phyloP scores from a whole-genome alignment of 2,113 vertebrate genomes.

The Sceloporus tristichus region DNA sequence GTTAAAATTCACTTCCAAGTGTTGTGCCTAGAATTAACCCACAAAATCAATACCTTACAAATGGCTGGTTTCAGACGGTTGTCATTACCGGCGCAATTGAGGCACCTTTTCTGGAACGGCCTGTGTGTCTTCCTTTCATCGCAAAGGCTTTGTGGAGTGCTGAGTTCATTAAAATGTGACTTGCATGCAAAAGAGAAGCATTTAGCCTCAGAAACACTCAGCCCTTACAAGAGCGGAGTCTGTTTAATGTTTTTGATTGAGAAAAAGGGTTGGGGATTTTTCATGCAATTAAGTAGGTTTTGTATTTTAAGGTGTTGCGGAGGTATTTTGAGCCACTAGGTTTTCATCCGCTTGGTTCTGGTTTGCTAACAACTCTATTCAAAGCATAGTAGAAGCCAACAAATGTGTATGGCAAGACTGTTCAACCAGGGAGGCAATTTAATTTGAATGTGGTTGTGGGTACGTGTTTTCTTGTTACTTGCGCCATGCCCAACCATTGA shows the following conservation, averaged over 20 bases:
- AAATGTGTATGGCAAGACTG: background rate
- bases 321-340: conserved; percentile 57
- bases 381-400: background rate
- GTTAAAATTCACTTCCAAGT: background rate
- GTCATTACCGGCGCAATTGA: background rate
- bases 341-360: conserved; percentile 41
- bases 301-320: background rate
- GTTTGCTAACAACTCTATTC: conserved; percentile 20
- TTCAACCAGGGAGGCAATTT: background rate
- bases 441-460: background rate
- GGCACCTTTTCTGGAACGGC: background rate
- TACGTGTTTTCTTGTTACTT: background rate
- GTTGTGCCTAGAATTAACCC: conserved; percentile 19
- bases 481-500: background rate
- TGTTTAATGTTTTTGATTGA: conserved; percentile 62
- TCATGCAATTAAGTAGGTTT: conserved; percentile 36
- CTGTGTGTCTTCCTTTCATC: conserved; percentile 24
- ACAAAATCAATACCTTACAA: conserved; percentile 4
- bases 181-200: conserved; percentile 8
- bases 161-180: conserved; percentile 59
- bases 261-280: conserved; percentile 56
- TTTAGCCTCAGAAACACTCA: conserved; percentile 37
- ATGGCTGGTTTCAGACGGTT: conserved; percentile 7
- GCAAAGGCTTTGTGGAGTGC: conserved; percentile 26
- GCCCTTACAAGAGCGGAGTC: conserved; percentile 34